phyloP scores from a whole-genome alignment of 1,140 invertebrate species.

The Scaptomyza hsui region DNA sequence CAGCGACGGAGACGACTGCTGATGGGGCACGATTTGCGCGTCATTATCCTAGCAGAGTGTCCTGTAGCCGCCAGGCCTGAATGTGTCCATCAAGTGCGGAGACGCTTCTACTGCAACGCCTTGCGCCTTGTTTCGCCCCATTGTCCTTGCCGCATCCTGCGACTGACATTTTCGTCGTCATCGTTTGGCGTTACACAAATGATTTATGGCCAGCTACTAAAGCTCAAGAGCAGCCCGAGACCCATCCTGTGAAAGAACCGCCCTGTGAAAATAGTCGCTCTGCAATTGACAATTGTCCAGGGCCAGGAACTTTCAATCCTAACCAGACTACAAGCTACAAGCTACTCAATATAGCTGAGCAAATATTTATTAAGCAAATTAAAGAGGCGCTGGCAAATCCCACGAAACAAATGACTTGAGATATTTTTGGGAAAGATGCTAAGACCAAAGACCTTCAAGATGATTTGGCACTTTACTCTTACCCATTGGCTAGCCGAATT shows the following conservation, averaged over 20 bases:
- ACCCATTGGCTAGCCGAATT: conserved; percentile 51
- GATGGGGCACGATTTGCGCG: conserved; percentile 71
- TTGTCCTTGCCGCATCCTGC: conserved; percentile 64
- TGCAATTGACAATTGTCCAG: conserved; percentile 77
- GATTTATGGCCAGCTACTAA: conserved; percentile 56
- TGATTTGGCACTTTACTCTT: conserved; percentile 60
- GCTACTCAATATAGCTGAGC: conserved; percentile 40
- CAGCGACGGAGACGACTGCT: conserved; percentile 27
- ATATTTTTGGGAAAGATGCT: conserved; percentile 31
- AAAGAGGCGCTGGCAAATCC: conserved; percentile 72
- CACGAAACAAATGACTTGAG: conserved; percentile 71
- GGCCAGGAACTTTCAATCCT: conserved; percentile 11
- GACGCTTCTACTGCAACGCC: conserved; percentile 60
- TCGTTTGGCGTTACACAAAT: conserved; percentile 49
- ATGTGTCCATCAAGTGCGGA: conserved; percentile 72
- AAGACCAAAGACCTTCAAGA: conserved; percentile 9
- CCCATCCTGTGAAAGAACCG: neutral
- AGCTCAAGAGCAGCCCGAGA: conserved; percentile 44
- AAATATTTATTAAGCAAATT: conserved; percentile 81
- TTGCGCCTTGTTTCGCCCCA: conserved; percentile 22
- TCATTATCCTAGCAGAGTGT: conserved; percentile 65
- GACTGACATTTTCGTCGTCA: conserved; percentile 69
- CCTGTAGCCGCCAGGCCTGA: conserved; percentile 55
- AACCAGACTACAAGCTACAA: conserved; percentile 10
- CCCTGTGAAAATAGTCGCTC: conserved; percentile 46